Conservation (phyloP, 1,140 invertebrate species). For the Heliconius hermathena region DNA sequence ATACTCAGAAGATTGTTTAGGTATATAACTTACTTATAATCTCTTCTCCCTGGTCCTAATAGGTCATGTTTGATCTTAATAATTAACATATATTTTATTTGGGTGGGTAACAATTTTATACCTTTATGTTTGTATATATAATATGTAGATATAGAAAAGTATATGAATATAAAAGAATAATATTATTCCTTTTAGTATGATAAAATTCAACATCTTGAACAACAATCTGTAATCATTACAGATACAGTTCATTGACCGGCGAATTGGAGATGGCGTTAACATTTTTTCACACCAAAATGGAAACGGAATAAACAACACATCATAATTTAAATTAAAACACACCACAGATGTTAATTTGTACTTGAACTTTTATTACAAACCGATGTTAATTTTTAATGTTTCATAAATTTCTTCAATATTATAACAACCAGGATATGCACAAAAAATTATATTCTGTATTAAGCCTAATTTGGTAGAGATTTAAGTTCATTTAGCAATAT, state of each 20-base stretch:
- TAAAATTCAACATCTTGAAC: not conserved
- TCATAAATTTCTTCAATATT: not conserved
- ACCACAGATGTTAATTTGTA: not conserved
- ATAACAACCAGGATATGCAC: not conserved
- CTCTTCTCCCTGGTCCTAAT: too few relatives aligned
- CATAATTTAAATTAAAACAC: not conserved
- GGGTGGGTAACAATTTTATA: too few relatives aligned
- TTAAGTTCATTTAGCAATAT: not conserved
- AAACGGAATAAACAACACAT: not conserved
- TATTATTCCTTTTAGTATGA: not conserved
- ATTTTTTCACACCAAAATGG: not conserved
- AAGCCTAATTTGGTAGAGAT: not conserved
- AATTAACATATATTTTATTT: too few relatives aligned
- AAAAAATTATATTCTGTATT: not conserved
- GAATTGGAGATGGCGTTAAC: not conserved
- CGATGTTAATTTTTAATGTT: not conserved
- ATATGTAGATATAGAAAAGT: not conserved
- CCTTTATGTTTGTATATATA: too few relatives aligned
- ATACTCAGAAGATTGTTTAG: too few relatives aligned
- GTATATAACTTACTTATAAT: too few relatives aligned
- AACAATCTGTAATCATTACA: constrained; percentile 9
- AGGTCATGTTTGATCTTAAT: too few relatives aligned
- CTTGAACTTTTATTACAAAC: not conserved
- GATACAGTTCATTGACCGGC: not conserved
- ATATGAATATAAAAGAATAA: not conserved